A percentile compares a stretch with the other conserved stretches of the same genome.
Conservation (phyloP, 2,113 vertebrate species). For the Oncorhynchus masou region DNA sequence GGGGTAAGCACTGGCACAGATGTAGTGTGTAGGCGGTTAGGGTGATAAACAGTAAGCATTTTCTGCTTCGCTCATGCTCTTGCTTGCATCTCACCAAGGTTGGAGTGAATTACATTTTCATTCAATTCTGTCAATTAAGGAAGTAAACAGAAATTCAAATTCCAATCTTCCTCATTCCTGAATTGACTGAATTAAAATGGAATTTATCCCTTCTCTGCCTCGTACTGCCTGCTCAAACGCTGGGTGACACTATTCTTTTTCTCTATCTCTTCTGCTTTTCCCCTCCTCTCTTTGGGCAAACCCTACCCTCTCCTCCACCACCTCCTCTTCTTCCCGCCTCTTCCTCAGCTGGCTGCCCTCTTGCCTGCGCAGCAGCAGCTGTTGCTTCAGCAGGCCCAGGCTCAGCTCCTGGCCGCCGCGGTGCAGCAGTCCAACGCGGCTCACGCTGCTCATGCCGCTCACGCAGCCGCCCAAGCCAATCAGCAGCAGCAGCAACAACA, state of each 20-base stretch:
- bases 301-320: not conserved
- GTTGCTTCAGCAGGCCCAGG: slow-evolving; percentile 87
- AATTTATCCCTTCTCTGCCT: not conserved
- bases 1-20: slow-evolving; percentile 74
- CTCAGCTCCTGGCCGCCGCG: slow-evolving; percentile 86
- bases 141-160: no score
- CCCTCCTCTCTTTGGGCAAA: not conserved
- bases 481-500: slow-evolving; percentile 57
- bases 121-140: no score
- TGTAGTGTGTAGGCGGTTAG: not conserved
- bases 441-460: slow-evolving; percentile 74
- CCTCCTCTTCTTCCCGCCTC: not conserved
- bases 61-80: not conserved
- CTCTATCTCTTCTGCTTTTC: not conserved
- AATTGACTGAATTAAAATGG: not conserved
- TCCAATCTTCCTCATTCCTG: no score
- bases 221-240: not conserved
- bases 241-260: not conserved
- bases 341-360: slow-evolving; percentile 81
- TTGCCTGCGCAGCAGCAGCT: slow-evolving; percentile 89
- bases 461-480: slow-evolving; percentile 58
- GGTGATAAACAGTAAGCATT: not conserved
- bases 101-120: no score
- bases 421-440: slow-evolving; percentile 84
- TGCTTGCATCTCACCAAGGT: not conserved